Base-by-base conservation (phyloP, 2,888 invertebrate genomes). In the Perdita meconis region DNA sequence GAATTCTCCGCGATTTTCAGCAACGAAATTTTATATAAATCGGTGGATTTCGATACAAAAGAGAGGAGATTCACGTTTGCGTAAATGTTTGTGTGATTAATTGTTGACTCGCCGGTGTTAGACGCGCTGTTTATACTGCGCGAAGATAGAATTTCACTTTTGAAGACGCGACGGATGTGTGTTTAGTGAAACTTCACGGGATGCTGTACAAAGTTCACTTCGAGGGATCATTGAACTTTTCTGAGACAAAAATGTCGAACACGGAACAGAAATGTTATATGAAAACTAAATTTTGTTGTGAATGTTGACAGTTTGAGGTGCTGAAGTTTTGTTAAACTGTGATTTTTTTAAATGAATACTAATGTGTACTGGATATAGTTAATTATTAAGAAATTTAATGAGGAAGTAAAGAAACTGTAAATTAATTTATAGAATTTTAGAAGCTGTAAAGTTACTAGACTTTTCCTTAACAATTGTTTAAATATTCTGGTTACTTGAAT, bases 41-140 rank as follows among this genome's bases (percentile, higher is more conserved):
- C 10, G 13, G 3, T 16, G 24, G 44, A 8, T 19, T 16, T 44
- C 12, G 12, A 30, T 12, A 30, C n/a, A 16, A 42, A 50, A 22
- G 3, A 59, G 24, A 12, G 19, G 44, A 61, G 34, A 22, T 36
- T 13, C 26, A n/a, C 13, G 16, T 34, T 13, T 22, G 10, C n/a
- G 12, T 24, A 51, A 57, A 67, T 6, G 19, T n/a, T n/a, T n/a
- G n/a, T 26, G 19, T 19, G 57, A 68, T 68, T 42, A 51, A 71
- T 67, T 10, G 69, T 12, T 16, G 16, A 34, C n/a, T 56, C 34
- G 19, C 26, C 36, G 12, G 12, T 47, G 19, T 47, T 47, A 47
- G 19, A 8, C 19, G 2, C 19, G 44, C 3, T 30, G 30, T 30
- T 2, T 2, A 16, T 19, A 47, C 44, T 22, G 0, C 19, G 19